Base-by-base conservation (phyloP, 2,888 invertebrate species). In the Eretmocerus hayati region DNA sequence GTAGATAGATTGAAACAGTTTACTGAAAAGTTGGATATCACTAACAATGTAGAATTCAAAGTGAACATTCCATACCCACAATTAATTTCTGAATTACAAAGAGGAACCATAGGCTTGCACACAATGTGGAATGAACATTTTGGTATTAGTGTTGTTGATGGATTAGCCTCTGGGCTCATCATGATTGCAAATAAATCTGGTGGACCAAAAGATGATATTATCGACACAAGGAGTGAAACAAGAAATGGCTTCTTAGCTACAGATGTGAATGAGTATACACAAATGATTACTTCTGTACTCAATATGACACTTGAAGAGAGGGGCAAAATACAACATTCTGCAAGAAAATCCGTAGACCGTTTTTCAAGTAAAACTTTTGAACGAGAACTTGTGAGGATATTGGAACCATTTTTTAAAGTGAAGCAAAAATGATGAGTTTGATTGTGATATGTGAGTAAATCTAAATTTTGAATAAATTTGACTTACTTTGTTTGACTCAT, bases 111-210 rank as follows among this genome's bases (percentile, higher is more conserved):
- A 56, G 97, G 93, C 0, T 74, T 99, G 32, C 99, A 99, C 67
- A 90, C 97, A 20, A 99, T 99, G 97, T 87, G 90, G 84, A 94
- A 99, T 73, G 99, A 99, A 69, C 99, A 99, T 74, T 99, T 99
- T 73, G 99, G 99, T 32, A 99, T 99, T 59, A 87, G 86, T 52
- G 82, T 99, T 19, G 99, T 99, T 13, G 99, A 99, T 69, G 85
- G 88, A 62, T 93, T 99, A 94, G 97, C 99, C 9, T 94, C 95
- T 3, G 99, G 99, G 0, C 77, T 94, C 37, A 80, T 99, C 20
- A 87, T 89, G 71, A 77, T 99, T 5, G 95, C 96, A 16, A 93
- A 93, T 67, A 80, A 88, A 53, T 96, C 96, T 2, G 99, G 95
- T 22, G 99, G 99, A 0, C 99, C 99, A 0, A 79, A 68, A 54